Evolutionary conservation across 2,797 vertebrate species (phyloP), one percentile per base, ranked within the genome.

Genomic region (Chelon auratus): DNA sequence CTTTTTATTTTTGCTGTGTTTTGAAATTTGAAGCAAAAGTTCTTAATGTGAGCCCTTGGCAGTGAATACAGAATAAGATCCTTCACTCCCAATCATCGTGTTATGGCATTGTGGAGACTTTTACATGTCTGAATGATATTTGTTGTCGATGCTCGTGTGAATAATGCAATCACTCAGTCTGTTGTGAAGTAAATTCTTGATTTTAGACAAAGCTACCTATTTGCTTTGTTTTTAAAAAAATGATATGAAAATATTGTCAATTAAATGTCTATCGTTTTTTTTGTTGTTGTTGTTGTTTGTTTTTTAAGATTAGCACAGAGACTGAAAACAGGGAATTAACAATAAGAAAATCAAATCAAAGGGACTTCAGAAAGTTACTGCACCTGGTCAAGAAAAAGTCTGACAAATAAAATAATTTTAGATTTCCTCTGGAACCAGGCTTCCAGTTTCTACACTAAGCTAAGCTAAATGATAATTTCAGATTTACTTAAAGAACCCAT

Each of bases 41-140:
- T n/a, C n/a, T n/a, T n/a, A n/a, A n/a, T n/a, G n/a, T 22, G 59
- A 91, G 86, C 63, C 71, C 66, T 72, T 50, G 69, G 77, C 65
- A 68, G 76, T 75, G 86, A 85, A 91, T 87, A 56, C 64, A 69
- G 82, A 90, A 90, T 87, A 90, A 87, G 87, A 91, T 91, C 82
- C 89, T 85, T 90, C 81, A 79, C 81, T 86, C 63, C 81, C 87
- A 90, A 91, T 93, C 88, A 92, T 85, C 45, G 43, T 89, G 89
- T 89, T 90, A 90, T 87, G 90, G 82, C 83, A 90, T 89, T 37
- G 68, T 78, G 65, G 77, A 82, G 90, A 87, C 87, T 90, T 89
- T 86, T 83, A 59, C 80, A 78, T 83, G 82, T 87, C 83, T 89
- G 84, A 85, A 87, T 85, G 82, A 79, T 80, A 86, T 88, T 87